phyloP scores from a whole-genome alignment of 2,113 vertebrate species.

The Macrotus californicus region DNA sequence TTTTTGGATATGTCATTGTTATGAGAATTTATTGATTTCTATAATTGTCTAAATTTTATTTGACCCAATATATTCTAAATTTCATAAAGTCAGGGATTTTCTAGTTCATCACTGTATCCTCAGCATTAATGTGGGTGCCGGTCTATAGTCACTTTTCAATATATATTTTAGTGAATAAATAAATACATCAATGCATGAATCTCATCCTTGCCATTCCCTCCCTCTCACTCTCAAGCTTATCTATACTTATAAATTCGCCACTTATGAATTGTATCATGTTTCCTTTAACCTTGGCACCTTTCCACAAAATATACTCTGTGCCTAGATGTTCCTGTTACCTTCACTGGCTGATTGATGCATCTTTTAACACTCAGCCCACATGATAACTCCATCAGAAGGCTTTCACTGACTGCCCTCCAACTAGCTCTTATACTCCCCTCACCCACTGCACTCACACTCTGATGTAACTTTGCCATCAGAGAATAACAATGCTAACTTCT shows the following conservation, averaged over 20 bases:
- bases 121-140: background rate
- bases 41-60: background rate
- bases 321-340: background rate
- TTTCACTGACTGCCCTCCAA: background rate
- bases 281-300: background rate
- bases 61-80: background rate
- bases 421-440: no score
- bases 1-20: conserved; percentile 5
- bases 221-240: background rate
- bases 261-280: background rate
- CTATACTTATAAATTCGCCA: background rate
- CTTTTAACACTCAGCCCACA: background rate
- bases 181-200: background rate
- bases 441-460: background rate
- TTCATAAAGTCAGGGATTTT: background rate
- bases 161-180: background rate
- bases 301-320: background rate
- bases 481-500: background rate
- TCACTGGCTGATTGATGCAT: background rate
- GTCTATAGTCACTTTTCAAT: background rate
- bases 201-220: background rate
- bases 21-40: background rate
- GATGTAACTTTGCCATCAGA: background rate
- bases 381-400: background rate
- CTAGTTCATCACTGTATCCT: background rate